Base-by-base conservation (phyloP, 2,888 invertebrate species). In the Stenichneumon culpator region DNA sequence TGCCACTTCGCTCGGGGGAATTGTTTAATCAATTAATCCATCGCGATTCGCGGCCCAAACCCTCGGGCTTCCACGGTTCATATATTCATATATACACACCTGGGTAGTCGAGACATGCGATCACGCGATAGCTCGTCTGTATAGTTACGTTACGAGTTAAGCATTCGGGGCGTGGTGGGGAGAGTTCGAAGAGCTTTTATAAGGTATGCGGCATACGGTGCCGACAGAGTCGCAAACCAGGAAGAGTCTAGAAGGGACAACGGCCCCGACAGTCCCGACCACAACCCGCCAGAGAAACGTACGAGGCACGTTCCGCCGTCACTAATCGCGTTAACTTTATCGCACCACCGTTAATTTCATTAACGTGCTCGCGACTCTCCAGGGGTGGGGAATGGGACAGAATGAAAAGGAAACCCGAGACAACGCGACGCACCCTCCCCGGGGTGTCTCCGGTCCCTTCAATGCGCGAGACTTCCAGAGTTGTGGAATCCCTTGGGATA, bases 51-150 rank as follows among this genome's bases (percentile, higher is more conserved):
- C 39, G 63, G 69, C 65, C 25, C 28, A 22, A 9, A 74, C n/a
- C 68, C 47, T 5, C 19, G 50, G 44, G 72, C 82, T 65, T 69
- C 72, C 77, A 63, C 72, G 73, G 60, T 79, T 75, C 73, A 73
- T 44, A 70, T 65, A 16, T 47, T 16, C 16, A 0, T 39, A 5
- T 39, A 39, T 1, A 16, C 2, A 39, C 39, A 39, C 39, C 39
- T 39, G 39, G 9, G 44, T 19, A 57, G 74, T 72, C 74, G 70
- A 83, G 81, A 80, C 89, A 89, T 89, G 89, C 88, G 88, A 89
- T 87, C 89, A 86, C 88, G 88, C 88, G 85, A 88, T 78, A 82
- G 44, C 11, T 9, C 54, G 39, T 25, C 11, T 70, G 28, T 32
- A 83, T 65, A 73, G 74, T 57, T 70, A 44, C 19, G 32, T 44